Evolutionary conservation across 2,888 invertebrate genomes (phyloP).

Genomic region (Yponomeuta sedellus): DNA sequence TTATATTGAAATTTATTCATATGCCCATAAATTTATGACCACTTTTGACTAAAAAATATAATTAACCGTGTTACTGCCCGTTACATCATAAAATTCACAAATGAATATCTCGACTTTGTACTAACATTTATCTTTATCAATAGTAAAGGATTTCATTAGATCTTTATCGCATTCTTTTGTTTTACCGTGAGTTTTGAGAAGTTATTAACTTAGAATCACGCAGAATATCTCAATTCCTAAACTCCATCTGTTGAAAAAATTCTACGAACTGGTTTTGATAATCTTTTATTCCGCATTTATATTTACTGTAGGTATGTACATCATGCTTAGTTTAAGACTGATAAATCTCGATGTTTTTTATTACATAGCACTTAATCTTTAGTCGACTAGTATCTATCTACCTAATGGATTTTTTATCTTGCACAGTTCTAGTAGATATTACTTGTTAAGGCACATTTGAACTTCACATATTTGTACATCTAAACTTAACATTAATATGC

Average conservation of each 20-base stretch:
- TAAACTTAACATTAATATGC: background rate
- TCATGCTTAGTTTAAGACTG: too few species aligned
- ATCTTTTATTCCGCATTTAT: too few species aligned
- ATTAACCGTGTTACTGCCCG: conserved; percentile 9
- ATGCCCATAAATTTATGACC: background rate
- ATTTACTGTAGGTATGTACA: too few species aligned
- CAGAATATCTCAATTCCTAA: background rate
- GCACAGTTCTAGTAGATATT: too few species aligned
- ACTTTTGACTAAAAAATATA: conserved; percentile 5
- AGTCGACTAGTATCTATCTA: too few species aligned
- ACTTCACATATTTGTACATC: too few species aligned
- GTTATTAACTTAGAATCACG: background rate
- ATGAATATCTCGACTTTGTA: conserved; percentile 2
- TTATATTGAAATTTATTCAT: conserved; percentile 12
- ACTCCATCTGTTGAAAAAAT: too few species aligned
- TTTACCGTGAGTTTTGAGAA: background rate
- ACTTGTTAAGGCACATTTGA: too few species aligned
- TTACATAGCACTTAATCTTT: too few species aligned
- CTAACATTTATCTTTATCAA: conserved; percentile 2
- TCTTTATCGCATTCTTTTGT: background rate
- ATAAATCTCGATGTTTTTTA: too few species aligned
- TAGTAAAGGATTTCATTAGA: conserved; percentile 4
- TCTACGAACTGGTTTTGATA: too few species aligned
- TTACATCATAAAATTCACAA: conserved; percentile 8
- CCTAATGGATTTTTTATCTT: too few species aligned